Percentiles rank a stretch among this genome's conserved stretches.
phyloP scores from a whole-genome alignment of 1,140 invertebrate species.

The Bicyclus anynana region DNA sequence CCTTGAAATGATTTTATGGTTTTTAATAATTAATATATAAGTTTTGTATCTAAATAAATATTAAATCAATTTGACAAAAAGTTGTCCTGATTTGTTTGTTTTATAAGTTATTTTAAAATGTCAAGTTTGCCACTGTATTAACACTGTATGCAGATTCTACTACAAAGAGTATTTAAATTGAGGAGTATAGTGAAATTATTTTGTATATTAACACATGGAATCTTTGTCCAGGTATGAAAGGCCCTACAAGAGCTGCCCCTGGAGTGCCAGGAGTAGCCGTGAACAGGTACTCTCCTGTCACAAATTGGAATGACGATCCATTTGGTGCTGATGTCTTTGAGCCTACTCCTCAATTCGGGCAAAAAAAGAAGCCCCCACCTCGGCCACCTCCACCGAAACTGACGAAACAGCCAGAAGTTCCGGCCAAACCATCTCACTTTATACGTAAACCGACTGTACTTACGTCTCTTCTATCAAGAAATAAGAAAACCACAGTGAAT shows the following conservation, averaged over 20 bases:
- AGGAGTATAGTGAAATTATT: background rate
- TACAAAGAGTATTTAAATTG: background rate
- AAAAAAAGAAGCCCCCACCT: constrained; percentile 77
- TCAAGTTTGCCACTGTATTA: too few species aligned
- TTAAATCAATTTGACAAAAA: too few species aligned
- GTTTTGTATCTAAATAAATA: too few species aligned
- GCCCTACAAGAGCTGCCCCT: constrained; percentile 64
- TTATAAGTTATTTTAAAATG: too few species aligned
- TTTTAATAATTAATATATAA: too few species aligned
- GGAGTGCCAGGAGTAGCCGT: constrained; percentile 45
- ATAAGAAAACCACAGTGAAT: constrained; percentile 52
- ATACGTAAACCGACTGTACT: constrained; percentile 75
- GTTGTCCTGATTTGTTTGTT: too few species aligned
- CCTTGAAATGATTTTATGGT: too few species aligned
- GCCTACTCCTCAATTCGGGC: constrained; percentile 49
- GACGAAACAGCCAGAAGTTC: constrained; percentile 52
- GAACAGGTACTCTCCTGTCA: constrained; percentile 62
- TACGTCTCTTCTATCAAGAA: constrained; percentile 60
- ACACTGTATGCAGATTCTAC: too few species aligned
- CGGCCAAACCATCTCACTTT: constrained; percentile 68
- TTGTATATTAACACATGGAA: background rate
- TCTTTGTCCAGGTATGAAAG: constrained; percentile 63
- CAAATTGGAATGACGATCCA: constrained; percentile 69
- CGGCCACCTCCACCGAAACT: constrained; percentile 76
- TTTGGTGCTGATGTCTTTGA: constrained; percentile 73